Percentiles rank a stretch among this genome's conserved stretches.
Conservation (phyloP, 2,113 vertebrate species). For the Andinoacara biseriatus region DNA sequence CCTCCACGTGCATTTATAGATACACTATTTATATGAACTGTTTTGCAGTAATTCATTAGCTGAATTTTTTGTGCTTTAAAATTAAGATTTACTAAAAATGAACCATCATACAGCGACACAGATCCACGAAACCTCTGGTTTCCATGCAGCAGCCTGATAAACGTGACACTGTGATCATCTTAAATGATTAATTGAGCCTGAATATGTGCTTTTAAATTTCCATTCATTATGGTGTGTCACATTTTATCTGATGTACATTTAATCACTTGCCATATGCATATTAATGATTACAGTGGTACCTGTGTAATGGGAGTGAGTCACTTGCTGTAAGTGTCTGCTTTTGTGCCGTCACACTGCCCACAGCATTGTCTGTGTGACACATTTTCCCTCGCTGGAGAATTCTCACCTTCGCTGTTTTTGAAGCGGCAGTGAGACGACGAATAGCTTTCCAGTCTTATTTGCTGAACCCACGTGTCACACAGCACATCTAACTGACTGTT, state of each 20-base stretch:
- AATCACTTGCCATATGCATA: slow-evolving; percentile 92
- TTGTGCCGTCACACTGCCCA: slow-evolving; percentile 77
- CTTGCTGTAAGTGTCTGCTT: slow-evolving; percentile 80
- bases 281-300: slow-evolving; percentile 90
- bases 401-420: neutral
- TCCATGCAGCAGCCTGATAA: slow-evolving; percentile 75
- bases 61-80: neutral
- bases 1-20: neutral
- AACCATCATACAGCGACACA: neutral
- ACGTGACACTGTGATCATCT: slow-evolving; percentile 83
- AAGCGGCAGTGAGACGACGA: slow-evolving; percentile 17
- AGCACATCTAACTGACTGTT: neutral
- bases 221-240: slow-evolving; percentile 91
- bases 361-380: slow-evolving; percentile 63
- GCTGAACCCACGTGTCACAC: neutral
- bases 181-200: slow-evolving; percentile 93
- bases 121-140: slow-evolving; percentile 68
- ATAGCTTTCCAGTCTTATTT: neutral
- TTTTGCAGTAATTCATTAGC: fast-evolving
- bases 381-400: slow-evolving; percentile 10
- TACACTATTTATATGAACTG: neutral
- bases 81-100: neutral
- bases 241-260: slow-evolving; percentile 89
- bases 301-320: slow-evolving; percentile 80
- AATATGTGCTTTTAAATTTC: slow-evolving; percentile 84